Evolutionary conservation across 2,113 vertebrate species (phyloP).

Genomic region (Sinocyclocheilus rhinocerous): DNA sequence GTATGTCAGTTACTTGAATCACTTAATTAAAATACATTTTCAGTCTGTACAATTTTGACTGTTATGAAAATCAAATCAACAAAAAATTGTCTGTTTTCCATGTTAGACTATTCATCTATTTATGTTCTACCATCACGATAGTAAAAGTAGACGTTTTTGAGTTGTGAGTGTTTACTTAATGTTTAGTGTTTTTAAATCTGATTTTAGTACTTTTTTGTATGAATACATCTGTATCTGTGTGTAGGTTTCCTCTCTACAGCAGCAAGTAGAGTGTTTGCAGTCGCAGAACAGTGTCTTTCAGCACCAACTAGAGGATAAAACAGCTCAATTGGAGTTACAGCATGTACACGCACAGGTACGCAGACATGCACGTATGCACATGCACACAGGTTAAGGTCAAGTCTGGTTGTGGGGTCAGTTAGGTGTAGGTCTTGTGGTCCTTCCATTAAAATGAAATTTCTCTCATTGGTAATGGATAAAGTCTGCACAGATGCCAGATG

Average conservation of each 20-base stretch:
- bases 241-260: constrained; percentile 55
- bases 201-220: too few species aligned
- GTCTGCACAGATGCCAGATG: not conserved
- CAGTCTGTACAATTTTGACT: not conserved
- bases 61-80: too few species aligned
- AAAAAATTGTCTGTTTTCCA: too few species aligned
- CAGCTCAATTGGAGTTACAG: constrained; percentile 82
- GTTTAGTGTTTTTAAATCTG: too few species aligned
- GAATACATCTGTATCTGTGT: not conserved
- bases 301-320: constrained; percentile 79
- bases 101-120: too few species aligned
- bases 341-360: constrained; percentile 77
- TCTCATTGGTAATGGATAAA: not conserved
- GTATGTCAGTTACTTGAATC: not conserved
- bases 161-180: too few species aligned
- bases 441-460: not conserved
- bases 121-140: too few species aligned
- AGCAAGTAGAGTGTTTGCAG: constrained; percentile 72
- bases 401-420: not conserved
- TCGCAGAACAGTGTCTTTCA: constrained; percentile 74
- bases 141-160: too few species aligned
- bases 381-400: not conserved
- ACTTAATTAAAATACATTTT: not conserved
- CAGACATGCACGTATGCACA: not conserved
- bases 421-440: not conserved